Evolutionary conservation across 2,888 invertebrate species (phyloP).

Genomic region (Lasioglossum pauxillum): DNA sequence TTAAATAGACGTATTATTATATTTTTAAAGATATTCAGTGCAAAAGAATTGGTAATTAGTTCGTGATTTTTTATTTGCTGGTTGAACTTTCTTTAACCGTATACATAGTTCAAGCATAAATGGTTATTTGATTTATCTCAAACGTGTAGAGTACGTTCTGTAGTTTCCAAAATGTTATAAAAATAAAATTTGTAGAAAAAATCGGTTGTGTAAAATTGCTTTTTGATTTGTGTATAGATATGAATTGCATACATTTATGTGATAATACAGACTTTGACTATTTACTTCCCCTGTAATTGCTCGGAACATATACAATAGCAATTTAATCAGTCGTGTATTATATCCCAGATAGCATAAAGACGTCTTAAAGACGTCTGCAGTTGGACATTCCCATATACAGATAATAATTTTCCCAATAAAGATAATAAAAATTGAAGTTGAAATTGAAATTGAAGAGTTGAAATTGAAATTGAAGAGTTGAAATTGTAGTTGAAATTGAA

Average conservation of each 20-base stretch:
- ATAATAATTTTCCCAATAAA: too few relatives aligned
- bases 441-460: too few relatives aligned
- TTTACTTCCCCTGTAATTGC: too few relatives aligned
- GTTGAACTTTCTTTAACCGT: background rate
- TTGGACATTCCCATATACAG: too few relatives aligned
- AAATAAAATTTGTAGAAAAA: background rate
- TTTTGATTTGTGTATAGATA: background rate
- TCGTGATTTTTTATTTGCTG: background rate
- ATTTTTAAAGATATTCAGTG: background rate
- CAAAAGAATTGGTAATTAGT: background rate
- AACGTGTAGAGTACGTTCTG: background rate
- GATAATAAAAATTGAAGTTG: too few relatives aligned
- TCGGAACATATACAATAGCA: background rate
- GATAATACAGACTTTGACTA: too few relatives aligned
- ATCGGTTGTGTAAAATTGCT: background rate
- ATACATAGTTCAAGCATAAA: background rate
- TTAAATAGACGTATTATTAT: background rate
- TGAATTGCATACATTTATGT: too few relatives aligned
- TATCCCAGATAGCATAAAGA: too few relatives aligned
- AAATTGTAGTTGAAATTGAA: too few relatives aligned
- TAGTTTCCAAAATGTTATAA: background rate
- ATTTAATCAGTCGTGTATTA: too few relatives aligned
- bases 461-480: too few relatives aligned
- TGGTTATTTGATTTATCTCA: background rate
- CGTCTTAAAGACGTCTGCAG: too few relatives aligned